Percentiles rank a stretch among this genome's conserved stretches.
Evolutionary conservation across 30 jellyfish, hydroid and myxozoan genomes (phyloP).

Genomic region (Catostylus mosaicus): DNA sequence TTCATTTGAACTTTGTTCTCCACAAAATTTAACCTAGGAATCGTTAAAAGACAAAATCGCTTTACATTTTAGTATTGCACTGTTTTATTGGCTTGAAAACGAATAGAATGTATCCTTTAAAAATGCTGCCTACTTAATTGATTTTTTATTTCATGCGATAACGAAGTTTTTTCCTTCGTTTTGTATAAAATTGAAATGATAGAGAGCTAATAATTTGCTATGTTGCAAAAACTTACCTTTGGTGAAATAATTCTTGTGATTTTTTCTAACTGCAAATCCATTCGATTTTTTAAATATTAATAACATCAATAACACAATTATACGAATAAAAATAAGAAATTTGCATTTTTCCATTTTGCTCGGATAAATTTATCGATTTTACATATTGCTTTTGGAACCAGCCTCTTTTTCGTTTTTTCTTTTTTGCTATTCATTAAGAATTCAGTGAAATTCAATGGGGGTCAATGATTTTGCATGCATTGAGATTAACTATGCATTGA

Average conservation of each 20-base stretch:
- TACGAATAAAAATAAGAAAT: neutral
- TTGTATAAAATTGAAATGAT: neutral
- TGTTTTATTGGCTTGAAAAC: no score
- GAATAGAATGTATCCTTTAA: no score
- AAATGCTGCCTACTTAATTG: no score
- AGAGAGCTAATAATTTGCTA: neutral
- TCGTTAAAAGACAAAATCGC: no score
- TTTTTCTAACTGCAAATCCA: neutral
- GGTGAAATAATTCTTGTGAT: neutral
- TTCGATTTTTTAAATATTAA: neutral
- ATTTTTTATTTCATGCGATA: no score
- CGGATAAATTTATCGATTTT: neutral
- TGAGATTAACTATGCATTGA: neutral
- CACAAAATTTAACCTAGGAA: no score
- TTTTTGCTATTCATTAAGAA: neutral
- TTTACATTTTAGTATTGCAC: no score
- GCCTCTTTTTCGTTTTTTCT: neutral
- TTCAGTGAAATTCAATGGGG: neutral
- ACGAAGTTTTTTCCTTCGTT: no score
- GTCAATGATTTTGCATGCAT: neutral
- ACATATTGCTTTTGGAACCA: neutral
- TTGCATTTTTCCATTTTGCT: neutral
- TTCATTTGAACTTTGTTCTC: no score
- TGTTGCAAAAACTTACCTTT: neutral
- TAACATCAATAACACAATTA: neutral